Base-by-base conservation (phyloP, 2,113 vertebrate species). In the Lamprologus callipterus region DNA sequence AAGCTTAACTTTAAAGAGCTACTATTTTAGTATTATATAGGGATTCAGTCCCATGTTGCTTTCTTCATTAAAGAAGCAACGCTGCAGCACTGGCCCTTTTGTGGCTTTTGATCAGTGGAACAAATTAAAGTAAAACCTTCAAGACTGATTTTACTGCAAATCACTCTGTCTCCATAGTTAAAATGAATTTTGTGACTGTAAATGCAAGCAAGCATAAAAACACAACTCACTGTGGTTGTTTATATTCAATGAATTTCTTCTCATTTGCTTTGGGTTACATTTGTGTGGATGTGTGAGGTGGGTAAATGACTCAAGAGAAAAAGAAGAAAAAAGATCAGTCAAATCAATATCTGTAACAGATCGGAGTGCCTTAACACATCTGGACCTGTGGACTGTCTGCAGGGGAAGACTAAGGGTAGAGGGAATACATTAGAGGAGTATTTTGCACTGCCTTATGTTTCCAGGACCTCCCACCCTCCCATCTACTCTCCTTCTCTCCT, bases 391-490 rank as follows among this genome's bases (percentile, higher is more conserved):
- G 58, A 70, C 49, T 45, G 79, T 83, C 53, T 55, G 45, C 78
- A 86, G 65, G 89, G 80, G 35, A 89, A 83, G 81, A 91, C 82
- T 85, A 81, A 81, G 79, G 80, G 88, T 82, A 78, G 78, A 73
- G 81, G 84, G 88, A 87, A 88, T 90, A 80, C 75, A 93, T 88
- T 84, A 88, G 53, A 89, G 68, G 63, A 92, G 90, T 55, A 87
- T 88, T 94, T 89, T 90, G 82, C 86, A 83, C 58, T 2, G 85
- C 83, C 73, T 91, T 78, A 86, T 89, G 91, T 89, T 88, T 92
- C 85, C 85, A 90, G 87, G 91, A 93, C 94, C 91, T 81, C 86
- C 83, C 85, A 75, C 57, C 84, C 90, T 91, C 51, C 81, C 79
- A 75, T 60, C 75, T 80, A 78, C 82, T 86, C 53, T 35, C 45